Base-by-base conservation (phyloP, 2,113 vertebrate genomes). In the Paramormyrops kingsleyae region DNA sequence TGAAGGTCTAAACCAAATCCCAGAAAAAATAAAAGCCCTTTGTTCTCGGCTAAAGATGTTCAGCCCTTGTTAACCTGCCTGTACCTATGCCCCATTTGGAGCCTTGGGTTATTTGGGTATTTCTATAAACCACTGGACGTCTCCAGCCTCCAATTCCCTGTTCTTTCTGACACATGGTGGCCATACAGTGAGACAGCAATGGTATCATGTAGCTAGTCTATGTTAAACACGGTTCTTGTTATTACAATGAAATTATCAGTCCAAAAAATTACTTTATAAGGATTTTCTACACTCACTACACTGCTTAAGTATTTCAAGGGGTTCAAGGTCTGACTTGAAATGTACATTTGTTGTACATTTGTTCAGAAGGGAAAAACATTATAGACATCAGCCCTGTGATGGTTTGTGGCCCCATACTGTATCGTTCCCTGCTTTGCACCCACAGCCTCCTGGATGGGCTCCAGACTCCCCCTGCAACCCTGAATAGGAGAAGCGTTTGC, bases 1-100 rank as follows among this genome's bases (percentile, higher is more conserved):
- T 50, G 46, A 88, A 49, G 88, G 24, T 47, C 47, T 77, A 66
- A 88, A 88, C 49, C 46, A 88, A 77, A 80, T 88, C 88, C 66
- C 62, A 50, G 17, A 80, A 88, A 35, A 50, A 50, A 50, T 31
- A 42, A 88, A 50, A 77, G 31, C 66, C 88, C 62, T 21, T 88
- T 88, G 88, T 88, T 88, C 53, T n/a, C 35, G 62, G 66, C 66
- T 50, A 50, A 74, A 77, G 66, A 70, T n/a, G 13, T 42, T 31
- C 66, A 74, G 17, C 13, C 3, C 88, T 52, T 31, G 52, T 88
- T 88, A 77, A 42, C 66, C 88, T 49, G 66, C 88, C 66, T 77
- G 7, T 50, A 46, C 31, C 46, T 49, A 19, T 27, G 31, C 2
- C 66, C 47, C 17, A 27, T 50, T 80, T 44, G 27, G 35, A 44